Conservation (phyloP, 2,888 invertebrate species). For the Cremastobaeus sp. region DNA sequence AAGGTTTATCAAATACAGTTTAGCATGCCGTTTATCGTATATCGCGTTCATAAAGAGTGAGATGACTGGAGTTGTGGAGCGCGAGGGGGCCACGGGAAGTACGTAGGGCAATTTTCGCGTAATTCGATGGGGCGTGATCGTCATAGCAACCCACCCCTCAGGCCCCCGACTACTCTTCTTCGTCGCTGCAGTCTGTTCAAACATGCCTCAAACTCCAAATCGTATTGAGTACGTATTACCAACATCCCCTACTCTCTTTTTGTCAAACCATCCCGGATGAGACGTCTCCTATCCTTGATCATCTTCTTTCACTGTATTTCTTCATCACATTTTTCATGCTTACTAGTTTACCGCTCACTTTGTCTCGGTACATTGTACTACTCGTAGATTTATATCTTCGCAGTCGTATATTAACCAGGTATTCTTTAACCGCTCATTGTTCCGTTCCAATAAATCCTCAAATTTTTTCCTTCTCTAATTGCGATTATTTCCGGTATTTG, state of each 20-base stretch:
- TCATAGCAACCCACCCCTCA: constrained; percentile 77
- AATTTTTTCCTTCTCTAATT: constrained; percentile 30
- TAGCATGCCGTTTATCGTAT: constrained; percentile 74
- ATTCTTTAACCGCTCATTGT: constrained; percentile 35
- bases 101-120: constrained; percentile 77
- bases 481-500: constrained; percentile 25
- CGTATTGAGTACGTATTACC: constrained; percentile 56
- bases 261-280: constrained; percentile 55
- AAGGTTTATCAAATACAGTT: constrained; percentile 73
- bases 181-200: constrained; percentile 76
- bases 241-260: constrained; percentile 35
- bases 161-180: constrained; percentile 66
- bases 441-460: constrained; percentile 22
- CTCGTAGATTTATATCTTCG: constrained; percentile 21
- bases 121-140: constrained; percentile 78
- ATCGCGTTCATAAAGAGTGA: constrained; percentile 67
- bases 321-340: constrained; percentile 54
- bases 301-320: constrained; percentile 51
- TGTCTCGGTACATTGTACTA: constrained; percentile 24
- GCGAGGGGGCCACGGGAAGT: constrained; percentile 57
- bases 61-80: constrained; percentile 66
- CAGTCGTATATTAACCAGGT: constrained; percentile 23
- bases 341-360: constrained; percentile 46
- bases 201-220: constrained; percentile 73
- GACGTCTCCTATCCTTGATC: constrained; percentile 41